Evolutionary conservation across 2,888 invertebrate species (phyloP), one percentile per base, ranked within the genome.

Genomic region (Pterostichus madidus): DNA sequence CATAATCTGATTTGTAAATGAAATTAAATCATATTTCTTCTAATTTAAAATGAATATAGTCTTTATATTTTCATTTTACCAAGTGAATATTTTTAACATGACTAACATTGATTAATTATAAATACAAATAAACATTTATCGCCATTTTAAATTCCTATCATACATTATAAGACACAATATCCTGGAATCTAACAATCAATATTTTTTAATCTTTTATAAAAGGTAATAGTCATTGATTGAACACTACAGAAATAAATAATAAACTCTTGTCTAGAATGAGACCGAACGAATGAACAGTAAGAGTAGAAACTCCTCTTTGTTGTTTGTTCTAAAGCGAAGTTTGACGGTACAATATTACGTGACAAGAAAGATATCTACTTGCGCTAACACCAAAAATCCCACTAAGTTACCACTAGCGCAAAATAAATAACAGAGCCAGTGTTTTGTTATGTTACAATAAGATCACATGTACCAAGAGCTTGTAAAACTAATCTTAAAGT

Each of bases 401-500:
- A 35, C 35, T n/a, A 64, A 59, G 59, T 59, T 59, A 11, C 24
- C 59, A 24, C 11, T 24, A 24, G 24, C 49, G 52, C 8, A 24
- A 52, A 75, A 75, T 31, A 75, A 75, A 31, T 49, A 75, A 49
- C 75, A 71, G 13, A 49, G 49, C 44, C 11, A 8, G n/a, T 46
- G 71, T 71, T 71, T 71, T 71, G 44, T 71, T 71, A 49, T 71
- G 49, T 49, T 24, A n/a, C 75, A 75, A 75, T 49, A 75, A 75
- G 52, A 75, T 52, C 49, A 75, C 49, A 52, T 32, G 46, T 32
- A 49, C 15, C 32, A n/a, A 32, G 52, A 31, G 49, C 75, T 75
- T 31, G 49, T 49, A 46, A 75, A 75, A 75, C 75, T 75, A 75
- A 75, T 75, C 75, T 75, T 75, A 75, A 75, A 49, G n/a, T 75